phyloP scores from a whole-genome alignment of 2,113 vertebrate genomes.

The Phocoena sinus region DNA sequence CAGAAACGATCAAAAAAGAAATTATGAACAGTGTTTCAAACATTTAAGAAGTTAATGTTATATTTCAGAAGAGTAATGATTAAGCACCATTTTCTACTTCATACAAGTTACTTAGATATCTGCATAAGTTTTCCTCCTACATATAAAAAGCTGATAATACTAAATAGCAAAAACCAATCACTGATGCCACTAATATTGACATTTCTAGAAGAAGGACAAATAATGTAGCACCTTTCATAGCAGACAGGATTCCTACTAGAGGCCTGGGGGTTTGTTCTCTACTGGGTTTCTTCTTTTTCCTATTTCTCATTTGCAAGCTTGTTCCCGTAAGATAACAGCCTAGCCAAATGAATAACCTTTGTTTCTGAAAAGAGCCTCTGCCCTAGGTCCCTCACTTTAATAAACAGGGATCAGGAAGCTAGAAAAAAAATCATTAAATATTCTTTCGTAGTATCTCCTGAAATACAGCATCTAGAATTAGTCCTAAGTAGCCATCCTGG shows the following conservation, averaged over 20 bases:
- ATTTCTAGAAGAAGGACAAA: not conserved
- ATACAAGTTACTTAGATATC: not conserved
- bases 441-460: not conserved
- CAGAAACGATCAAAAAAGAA: not conserved
- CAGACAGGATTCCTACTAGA: not conserved
- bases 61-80: constrained; percentile 5
- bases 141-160: not conserved
- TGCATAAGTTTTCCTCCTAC: not conserved
- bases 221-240: not conserved
- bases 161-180: not conserved
- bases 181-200: not conserved
- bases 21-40: not conserved
- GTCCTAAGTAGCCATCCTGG: not conserved
- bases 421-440: not conserved
- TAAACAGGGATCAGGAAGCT: not conserved
- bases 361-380: not conserved
- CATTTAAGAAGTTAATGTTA: not conserved
- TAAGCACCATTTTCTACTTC: not conserved
- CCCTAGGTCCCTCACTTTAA: not conserved
- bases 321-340: not conserved
- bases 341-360: not conserved
- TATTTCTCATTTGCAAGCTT: not conserved
- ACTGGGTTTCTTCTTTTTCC: not conserved
- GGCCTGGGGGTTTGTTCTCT: not conserved
- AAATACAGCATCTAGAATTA: not conserved